Percentiles rank a stretch among this genome's conserved stretches.
Conservation (phyloP, 1,140 invertebrate genomes). For the Drosophila sulfurigaster region DNA sequence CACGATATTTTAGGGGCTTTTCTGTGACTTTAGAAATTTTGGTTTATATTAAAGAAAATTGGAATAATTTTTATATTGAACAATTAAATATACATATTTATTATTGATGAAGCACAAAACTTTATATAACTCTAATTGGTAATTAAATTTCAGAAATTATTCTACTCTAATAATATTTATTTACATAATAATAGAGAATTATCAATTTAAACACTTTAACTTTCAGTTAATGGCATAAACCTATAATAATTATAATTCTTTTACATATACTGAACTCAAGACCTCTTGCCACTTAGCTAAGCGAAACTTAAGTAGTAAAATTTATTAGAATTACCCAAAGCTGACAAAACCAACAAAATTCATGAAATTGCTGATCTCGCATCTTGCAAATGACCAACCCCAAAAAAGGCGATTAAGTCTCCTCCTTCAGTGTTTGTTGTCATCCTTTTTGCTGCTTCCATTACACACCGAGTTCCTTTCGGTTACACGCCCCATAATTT, state of each 20-base stretch:
- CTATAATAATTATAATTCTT: background rate
- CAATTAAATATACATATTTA: too few relatives aligned
- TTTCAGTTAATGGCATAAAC: background rate
- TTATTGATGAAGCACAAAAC: too few relatives aligned
- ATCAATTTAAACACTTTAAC: too few relatives aligned
- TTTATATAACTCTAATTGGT: too few relatives aligned
- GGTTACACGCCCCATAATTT: background rate
- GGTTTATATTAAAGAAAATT: too few relatives aligned
- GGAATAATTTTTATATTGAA: too few relatives aligned
- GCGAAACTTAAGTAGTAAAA: slow-evolving; percentile 46
- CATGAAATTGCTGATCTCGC: slow-evolving; percentile 69
- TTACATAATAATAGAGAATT: too few relatives aligned
- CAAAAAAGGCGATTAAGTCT: slow-evolving; percentile 35
- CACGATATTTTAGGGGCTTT: too few relatives aligned
- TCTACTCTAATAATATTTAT: too few relatives aligned
- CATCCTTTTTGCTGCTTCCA: background rate
- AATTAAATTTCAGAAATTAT: too few relatives aligned
- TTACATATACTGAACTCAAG: background rate
- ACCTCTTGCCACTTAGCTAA: background rate
- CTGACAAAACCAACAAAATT: slow-evolving; percentile 16
- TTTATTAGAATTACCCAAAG: slow-evolving; percentile 64
- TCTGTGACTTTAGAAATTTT: too few relatives aligned
- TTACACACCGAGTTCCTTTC: background rate
- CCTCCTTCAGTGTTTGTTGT: background rate
- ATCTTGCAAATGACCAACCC: slow-evolving; percentile 70